These are phyloP conservation scores for Sinonovacula constricta DNA, from an alignment of 1,140 invertebrate species.

Conservation along the genomic window DNA sequence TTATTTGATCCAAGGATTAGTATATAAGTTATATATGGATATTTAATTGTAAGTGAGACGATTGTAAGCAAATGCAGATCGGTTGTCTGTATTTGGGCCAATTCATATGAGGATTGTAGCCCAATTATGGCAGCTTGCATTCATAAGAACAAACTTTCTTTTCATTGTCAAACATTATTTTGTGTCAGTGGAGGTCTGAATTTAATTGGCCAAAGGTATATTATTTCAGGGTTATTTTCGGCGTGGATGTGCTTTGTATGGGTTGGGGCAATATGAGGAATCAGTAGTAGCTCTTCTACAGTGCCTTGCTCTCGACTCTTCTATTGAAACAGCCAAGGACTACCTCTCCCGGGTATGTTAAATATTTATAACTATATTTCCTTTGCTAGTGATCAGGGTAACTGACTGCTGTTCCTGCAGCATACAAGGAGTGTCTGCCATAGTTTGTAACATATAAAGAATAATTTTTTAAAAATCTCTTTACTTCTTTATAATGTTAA, in stretches of 20 bases:
- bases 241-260: slow-evolving; percentile 83
- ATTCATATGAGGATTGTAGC: background rate
- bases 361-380: no score
- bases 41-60: no score
- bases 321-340: slow-evolving; percentile 78
- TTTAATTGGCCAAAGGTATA: slow-evolving; percentile 44
- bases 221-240: slow-evolving; percentile 84
- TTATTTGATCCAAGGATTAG: no score
- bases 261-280: slow-evolving; percentile 84
- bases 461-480: no score
- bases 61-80: no score
- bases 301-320: slow-evolving; percentile 81
- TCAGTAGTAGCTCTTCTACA: slow-evolving; percentile 84
- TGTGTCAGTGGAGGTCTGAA: background rate
- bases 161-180: background rate
- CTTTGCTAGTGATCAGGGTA: no score
- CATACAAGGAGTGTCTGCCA: no score
- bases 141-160: background rate
- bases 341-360: slow-evolving; percentile 70
- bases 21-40: no score
- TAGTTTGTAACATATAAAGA: no score
- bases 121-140: background rate
- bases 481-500: no score
- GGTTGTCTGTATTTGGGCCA: no score
- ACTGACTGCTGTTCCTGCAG: no score